phyloP scores from a whole-genome alignment of 1,140 invertebrate genomes.

The Galleria mellonella region DNA sequence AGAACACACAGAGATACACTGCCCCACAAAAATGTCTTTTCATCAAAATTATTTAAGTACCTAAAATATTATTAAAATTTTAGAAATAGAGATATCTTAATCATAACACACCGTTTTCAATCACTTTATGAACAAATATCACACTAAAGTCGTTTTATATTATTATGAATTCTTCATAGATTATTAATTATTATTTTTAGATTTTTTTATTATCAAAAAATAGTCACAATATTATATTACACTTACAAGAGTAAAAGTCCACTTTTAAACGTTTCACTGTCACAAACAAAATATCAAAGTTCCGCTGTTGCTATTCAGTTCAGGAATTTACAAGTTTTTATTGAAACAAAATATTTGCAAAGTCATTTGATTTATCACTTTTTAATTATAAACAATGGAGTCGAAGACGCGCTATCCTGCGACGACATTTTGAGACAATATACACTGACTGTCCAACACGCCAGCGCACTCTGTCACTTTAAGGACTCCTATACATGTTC shows the following conservation, averaged over 20 bases:
- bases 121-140: too few species aligned
- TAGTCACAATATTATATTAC: neutral
- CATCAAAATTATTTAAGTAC: too few species aligned
- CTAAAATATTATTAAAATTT: too few species aligned
- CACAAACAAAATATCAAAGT: constrained; percentile 29
- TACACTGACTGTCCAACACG: constrained; percentile 68
- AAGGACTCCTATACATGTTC: constrained; percentile 72
- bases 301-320: constrained; percentile 12
- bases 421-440: constrained; percentile 69
- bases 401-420: constrained; percentile 45
- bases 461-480: constrained; percentile 72
- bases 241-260: constrained; percentile 11
- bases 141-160: too few species aligned
- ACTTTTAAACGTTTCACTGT: constrained; percentile 23
- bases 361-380: constrained; percentile 72
- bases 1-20: too few species aligned
- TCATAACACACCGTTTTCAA: too few species aligned
- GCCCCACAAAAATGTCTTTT: too few species aligned
- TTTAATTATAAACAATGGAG: constrained; percentile 70
- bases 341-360: constrained; percentile 45
- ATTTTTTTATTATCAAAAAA: neutral
- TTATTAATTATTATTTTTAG: too few species aligned
- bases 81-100: too few species aligned
- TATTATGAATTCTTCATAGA: too few species aligned
- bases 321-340: constrained; percentile 17